Base-by-base conservation (phyloP, 30 jellyfish, hydroid and myxozoan species). In the Hydractinia echinata region DNA sequence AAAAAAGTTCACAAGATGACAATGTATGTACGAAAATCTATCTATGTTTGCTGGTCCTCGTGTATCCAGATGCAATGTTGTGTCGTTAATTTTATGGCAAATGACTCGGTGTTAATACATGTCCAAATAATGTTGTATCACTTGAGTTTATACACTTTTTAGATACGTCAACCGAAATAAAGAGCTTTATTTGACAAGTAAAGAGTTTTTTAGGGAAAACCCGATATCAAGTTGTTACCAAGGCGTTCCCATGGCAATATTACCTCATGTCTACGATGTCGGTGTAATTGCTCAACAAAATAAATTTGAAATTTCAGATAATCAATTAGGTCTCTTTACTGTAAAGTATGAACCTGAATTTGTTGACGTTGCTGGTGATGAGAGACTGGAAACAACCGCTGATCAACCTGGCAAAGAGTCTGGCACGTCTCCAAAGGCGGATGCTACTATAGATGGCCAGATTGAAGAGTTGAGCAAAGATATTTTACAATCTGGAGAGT, bases 261-360 rank as follows among this genome's bases (percentile, higher is more conserved):
- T 64, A 64, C 74, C 74, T 6, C 39, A n/a, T 64, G 74, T 64
- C 8, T 64, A 64, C 39, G 74, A 64, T 64, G 16, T 64, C 18
- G 74, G 74, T 7, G 39, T n/a, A 51, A 44, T 64, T 7, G 74
- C 74, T n/a, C 51, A 13, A 13, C 51, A 64, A 13, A 44, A 64
- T 64, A n/a, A 51, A n/a, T 64, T 64, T 64, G 74, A 64, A 13
- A 64, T 64, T 13, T n/a, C 51, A n/a, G 51, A 64, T 64, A 64
- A 64, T 64, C 19, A 64, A 5, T 51, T 64, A 7, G 74, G 74
- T 7, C 39, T 64, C 51, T 64, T 64, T 13, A 64, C 74, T 64
- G 74, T 64, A 51, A 64, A 64, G 39, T 64, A 64, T 13, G 74
- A 64, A n/a, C 51, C 19, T 7, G 74, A 64, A 7, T 7, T 51